Evolutionary conservation across 2,888 invertebrate species (phyloP).

Genomic region (Catocala sponsa): DNA sequence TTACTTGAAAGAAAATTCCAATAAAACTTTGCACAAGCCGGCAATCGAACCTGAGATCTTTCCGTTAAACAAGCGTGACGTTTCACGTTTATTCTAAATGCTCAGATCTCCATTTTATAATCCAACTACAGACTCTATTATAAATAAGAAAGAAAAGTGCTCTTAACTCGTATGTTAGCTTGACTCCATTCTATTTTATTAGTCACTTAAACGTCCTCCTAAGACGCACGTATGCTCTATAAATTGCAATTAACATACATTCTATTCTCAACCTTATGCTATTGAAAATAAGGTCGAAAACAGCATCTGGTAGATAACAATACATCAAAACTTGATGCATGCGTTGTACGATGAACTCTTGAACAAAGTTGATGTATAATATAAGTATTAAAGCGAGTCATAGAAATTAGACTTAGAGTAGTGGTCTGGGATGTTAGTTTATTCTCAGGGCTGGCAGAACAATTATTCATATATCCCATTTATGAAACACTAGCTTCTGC

Average conservation of each 20-base stretch:
- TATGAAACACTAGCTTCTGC: too few species aligned
- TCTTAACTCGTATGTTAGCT: conserved; percentile 1
- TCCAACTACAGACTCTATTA: conserved; percentile 4
- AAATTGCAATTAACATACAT: background rate
- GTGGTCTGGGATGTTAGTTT: background rate
- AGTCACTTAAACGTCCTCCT: conserved; percentile 7
- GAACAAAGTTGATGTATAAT: conserved; percentile 20
- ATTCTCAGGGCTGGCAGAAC: background rate
- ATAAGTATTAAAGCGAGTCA: conserved; percentile 28
- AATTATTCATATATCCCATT: too few species aligned
- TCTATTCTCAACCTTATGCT: background rate
- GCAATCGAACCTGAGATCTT: too few species aligned
- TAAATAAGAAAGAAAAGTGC: conserved; percentile 4
- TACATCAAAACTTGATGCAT: conserved; percentile 18
- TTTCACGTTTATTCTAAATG: background rate
- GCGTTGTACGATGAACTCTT: conserved; percentile 23
- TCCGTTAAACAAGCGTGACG: too few species aligned
- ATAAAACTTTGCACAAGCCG: too few species aligned
- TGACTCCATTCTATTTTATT: conserved; percentile 10
- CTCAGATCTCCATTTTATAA: background rate
- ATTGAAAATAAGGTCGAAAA: background rate
- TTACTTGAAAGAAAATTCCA: too few species aligned
- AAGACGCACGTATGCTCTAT: conserved; percentile 7
- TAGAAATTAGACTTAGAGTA: conserved; percentile 24
- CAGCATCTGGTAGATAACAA: background rate